Percentiles rank a stretch among this genome's conserved stretches.
Conservation (phyloP, 2,888 invertebrate genomes). For the Pammene fasciana region DNA sequence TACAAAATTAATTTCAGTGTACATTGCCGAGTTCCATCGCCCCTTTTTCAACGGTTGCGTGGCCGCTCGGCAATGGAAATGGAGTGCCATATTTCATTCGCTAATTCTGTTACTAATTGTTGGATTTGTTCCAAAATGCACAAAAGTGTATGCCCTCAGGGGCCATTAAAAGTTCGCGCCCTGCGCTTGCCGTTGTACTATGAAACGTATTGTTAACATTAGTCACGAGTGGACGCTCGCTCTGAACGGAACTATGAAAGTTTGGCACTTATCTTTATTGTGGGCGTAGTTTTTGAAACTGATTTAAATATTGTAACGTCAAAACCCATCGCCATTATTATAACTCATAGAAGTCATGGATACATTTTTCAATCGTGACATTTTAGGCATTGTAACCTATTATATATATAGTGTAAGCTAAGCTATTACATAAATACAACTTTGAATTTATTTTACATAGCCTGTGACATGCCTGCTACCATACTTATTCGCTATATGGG, state of each 20-base stretch:
- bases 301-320: slow-evolving; percentile 17
- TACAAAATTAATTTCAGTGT: slow-evolving; percentile 1
- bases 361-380: neutral
- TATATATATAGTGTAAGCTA: neutral
- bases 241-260: slow-evolving; percentile 39
- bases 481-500: no score
- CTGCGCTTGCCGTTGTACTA: slow-evolving; percentile 34
- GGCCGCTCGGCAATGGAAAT: slow-evolving; percentile 15
- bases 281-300: slow-evolving; percentile 25
- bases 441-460: no score
- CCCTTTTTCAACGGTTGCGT: neutral
- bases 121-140: slow-evolving; percentile 42
- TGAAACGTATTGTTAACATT: slow-evolving; percentile 42
- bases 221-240: slow-evolving; percentile 38
- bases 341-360: slow-evolving; percentile 1
- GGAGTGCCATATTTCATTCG: neutral
- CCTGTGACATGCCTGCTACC: no score
- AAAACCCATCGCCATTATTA: slow-evolving; percentile 9
- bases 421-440: no score
- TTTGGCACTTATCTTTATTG: slow-evolving; percentile 28
- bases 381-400: neutral
- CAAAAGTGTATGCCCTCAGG: slow-evolving; percentile 42
- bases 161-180: slow-evolving; percentile 42
- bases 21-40: slow-evolving; percentile 11
- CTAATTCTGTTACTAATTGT: slow-evolving; percentile 32